These are phyloP conservation scores for Tetrax tetrax DNA, from an alignment of 2,113 vertebrate genomes.

Conservation along the genomic window DNA sequence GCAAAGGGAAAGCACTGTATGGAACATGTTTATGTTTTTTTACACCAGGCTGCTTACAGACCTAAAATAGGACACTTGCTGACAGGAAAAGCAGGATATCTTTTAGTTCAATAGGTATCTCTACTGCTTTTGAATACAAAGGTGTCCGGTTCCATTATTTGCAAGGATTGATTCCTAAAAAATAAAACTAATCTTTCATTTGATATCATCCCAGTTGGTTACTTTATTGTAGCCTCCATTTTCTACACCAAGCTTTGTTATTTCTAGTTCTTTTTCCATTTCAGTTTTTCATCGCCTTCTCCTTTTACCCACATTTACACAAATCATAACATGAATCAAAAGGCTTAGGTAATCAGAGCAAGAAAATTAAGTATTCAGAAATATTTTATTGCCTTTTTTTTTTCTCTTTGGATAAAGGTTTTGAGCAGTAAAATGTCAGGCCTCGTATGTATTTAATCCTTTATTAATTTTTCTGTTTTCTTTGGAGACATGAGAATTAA, in stretches of 20 bases:
- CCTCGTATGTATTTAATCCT: not conserved
- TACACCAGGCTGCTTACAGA: not conserved
- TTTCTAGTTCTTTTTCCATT: not conserved
- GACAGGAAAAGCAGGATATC: not conserved
- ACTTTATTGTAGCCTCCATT: not conserved
- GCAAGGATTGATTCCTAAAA: not conserved
- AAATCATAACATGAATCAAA: not conserved
- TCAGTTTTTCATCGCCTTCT: not conserved
- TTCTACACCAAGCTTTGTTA: not conserved
- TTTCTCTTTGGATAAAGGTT: not conserved
- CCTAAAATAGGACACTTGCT: not conserved
- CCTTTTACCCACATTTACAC: not conserved
- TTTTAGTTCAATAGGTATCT: not conserved
- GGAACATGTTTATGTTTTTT: not conserved
- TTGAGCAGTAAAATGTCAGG: not conserved
- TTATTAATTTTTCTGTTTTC: not conserved
- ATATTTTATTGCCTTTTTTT: not conserved
- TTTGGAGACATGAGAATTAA: not conserved
- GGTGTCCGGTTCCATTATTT: not conserved
- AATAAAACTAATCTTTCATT: constrained; percentile 16
- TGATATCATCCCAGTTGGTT: not conserved
- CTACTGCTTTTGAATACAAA: not conserved
- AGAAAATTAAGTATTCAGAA: not conserved
- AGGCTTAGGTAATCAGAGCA: not conserved
- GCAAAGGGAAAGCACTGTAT: not conserved